These are phyloP conservation scores for Eulemur mongoz DNA, from an alignment of 2,797 vertebrate species.

Conservation along the genomic window DNA sequence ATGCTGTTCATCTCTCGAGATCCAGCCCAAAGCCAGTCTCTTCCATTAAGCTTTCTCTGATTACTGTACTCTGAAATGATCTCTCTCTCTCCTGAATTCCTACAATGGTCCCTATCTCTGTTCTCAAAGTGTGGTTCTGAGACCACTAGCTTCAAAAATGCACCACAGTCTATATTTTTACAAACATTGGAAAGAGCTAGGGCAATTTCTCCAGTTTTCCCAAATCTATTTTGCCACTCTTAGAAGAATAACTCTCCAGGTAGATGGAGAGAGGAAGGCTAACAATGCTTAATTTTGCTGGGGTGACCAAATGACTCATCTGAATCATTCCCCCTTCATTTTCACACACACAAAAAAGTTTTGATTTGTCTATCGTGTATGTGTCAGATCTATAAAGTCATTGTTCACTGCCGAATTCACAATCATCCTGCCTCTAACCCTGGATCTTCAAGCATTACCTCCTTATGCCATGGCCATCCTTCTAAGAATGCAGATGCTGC, in stretches of 20 bases:
- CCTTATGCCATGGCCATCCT: background rate
- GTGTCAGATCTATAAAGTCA: background rate
- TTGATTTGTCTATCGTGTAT: background rate
- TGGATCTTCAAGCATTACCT: background rate
- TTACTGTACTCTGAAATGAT: conserved; percentile 19
- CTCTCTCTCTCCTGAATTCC: background rate
- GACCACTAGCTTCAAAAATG: background rate
- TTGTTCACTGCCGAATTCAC: background rate
- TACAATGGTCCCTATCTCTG: background rate
- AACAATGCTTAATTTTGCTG: background rate
- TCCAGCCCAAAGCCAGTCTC: background rate
- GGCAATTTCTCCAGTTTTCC: background rate
- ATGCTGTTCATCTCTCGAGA: background rate
- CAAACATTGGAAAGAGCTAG: background rate
- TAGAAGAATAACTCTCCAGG: background rate
- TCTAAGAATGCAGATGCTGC: conserved; percentile 11
- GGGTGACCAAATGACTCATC: background rate
- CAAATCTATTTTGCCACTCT: background rate
- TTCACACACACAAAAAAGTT: background rate
- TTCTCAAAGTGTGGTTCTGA: conserved; percentile 16
- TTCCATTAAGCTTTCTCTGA: background rate
- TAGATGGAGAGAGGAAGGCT: background rate
- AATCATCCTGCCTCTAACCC: background rate
- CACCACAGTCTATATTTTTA: conserved; percentile 1
- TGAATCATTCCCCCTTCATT: conserved; percentile 29